Evolutionary conservation across 1,140 invertebrate species (phyloP), one percentile per base, ranked within the genome.

Genomic region (Pseudomyrmex dendroicus): DNA sequence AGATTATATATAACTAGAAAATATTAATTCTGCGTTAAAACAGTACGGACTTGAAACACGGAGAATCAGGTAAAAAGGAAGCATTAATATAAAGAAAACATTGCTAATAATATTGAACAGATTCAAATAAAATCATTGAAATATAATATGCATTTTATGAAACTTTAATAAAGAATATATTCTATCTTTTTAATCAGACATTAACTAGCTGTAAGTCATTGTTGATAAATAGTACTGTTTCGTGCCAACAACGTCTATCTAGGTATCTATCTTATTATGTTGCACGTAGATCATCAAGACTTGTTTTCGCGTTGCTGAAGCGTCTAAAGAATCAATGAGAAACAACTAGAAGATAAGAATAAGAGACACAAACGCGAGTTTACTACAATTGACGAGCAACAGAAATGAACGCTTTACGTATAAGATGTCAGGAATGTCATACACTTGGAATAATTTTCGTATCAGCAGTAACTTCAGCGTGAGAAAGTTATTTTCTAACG

Each of bases 11-110:
- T 50, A 80, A 80, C 15, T 52, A 22, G 54, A 70, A 50, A 80
- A 80, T 22, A 54, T 22, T 67, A 35, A 80, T 70, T 44, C 22
- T 12, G 20, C 10, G 54, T 70, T 78, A 59, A 59, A 78, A 78
- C 15, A 20, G 12, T 72, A 25, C 7, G 12, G 15, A 4, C 66
- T 72, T 15, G 20, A 15, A 46, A 68, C n/a, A 17, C 5, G 35
- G 0, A 35, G 5, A 35, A 20, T 78, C 48, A 57, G 20, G 13
- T 63, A 74, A 80, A 59, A 73, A 17, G 44, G 25, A 20, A 54
- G 44, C 13, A 59, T 10, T 46, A 22, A 63, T 82, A 52, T 25
- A 20, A 62, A 10, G 4, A 20, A 59, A 82, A 62, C 15, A 61
- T 70, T 70, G n/a, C 61, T 57, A 52, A 35, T 62, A 54, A 52